Evolutionary conservation across 2,797 vertebrate species (phyloP).

Genomic region (Erpetoichthys calabaricus): DNA sequence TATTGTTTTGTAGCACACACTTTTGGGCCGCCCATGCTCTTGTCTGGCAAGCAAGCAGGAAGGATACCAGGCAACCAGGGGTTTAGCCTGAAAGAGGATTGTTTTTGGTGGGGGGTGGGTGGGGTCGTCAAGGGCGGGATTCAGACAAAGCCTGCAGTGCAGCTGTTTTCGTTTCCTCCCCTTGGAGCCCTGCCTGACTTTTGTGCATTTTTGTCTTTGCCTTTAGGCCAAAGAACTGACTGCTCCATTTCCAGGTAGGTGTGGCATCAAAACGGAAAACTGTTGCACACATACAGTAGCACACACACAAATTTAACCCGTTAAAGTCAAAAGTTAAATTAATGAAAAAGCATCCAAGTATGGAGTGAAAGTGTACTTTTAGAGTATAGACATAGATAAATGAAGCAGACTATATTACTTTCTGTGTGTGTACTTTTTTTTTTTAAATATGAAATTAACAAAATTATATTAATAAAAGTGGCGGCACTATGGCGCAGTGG

Average conservation of each 20-base stretch:
- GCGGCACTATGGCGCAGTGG: too few relatives aligned
- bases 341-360: conserved; percentile 21
- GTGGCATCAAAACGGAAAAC: conserved; percentile 22
- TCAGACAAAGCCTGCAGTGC: conserved; percentile 6
- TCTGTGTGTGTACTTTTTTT: too few relatives aligned
- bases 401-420: too few relatives aligned
- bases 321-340: conserved; percentile 9
- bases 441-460: too few relatives aligned
- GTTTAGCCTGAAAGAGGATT: conserved; percentile 8
- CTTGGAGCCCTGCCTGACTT: conserved; percentile 17
- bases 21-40: too few relatives aligned
- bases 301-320: too few relatives aligned
- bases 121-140: neutral
- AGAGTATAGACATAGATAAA: conserved; percentile 11
- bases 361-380: conserved; percentile 12
- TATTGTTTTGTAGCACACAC: too few relatives aligned
- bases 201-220: conserved; percentile 19
- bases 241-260: conserved; percentile 89
- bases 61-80: neutral
- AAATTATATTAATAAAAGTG: too few relatives aligned
- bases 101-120: conserved; percentile 11
- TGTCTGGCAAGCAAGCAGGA: neutral
- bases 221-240: conserved; percentile 82
- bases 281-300: neutral
- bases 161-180: conserved; percentile 11